Evolutionary conservation across 2,113 vertebrate genomes (phyloP).

Genomic region (Montifringilla adamsi): DNA sequence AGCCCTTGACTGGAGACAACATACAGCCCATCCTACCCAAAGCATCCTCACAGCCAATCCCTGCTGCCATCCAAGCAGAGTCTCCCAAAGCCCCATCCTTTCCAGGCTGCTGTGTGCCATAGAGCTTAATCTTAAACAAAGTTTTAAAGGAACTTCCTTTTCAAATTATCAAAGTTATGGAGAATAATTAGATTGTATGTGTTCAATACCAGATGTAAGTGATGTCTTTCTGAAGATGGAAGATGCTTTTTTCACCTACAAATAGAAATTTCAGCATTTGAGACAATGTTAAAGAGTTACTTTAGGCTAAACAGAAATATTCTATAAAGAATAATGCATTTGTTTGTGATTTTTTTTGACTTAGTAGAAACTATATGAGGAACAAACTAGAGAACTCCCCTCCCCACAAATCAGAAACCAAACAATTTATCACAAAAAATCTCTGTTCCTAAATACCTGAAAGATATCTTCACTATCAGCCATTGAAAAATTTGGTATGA

Average conservation of each 20-base stretch:
- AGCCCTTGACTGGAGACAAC: background rate
- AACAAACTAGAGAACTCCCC: background rate
- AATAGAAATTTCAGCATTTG: background rate
- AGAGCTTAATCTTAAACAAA: background rate
- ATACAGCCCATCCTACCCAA: background rate
- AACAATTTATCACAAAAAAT: background rate
- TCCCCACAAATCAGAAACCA: background rate
- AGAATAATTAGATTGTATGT: background rate
- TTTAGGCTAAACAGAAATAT: background rate
- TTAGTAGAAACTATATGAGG: background rate
- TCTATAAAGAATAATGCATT: background rate
- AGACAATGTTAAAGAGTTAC: background rate
- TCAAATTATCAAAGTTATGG: background rate
- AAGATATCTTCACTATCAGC: background rate
- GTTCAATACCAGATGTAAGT: background rate
- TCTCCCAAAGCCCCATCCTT: background rate
- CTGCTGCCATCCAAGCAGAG: background rate
- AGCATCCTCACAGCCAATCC: background rate
- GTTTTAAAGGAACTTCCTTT: background rate
- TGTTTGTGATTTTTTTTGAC: background rate
- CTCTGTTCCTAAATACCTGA: background rate
- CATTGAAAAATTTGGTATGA: background rate
- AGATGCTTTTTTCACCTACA: background rate
- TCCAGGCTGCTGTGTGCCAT: no score
- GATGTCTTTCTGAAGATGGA: background rate